Evolutionary conservation across 1,140 invertebrate species (phyloP).

Genomic region (Plutomurus gul): DNA sequence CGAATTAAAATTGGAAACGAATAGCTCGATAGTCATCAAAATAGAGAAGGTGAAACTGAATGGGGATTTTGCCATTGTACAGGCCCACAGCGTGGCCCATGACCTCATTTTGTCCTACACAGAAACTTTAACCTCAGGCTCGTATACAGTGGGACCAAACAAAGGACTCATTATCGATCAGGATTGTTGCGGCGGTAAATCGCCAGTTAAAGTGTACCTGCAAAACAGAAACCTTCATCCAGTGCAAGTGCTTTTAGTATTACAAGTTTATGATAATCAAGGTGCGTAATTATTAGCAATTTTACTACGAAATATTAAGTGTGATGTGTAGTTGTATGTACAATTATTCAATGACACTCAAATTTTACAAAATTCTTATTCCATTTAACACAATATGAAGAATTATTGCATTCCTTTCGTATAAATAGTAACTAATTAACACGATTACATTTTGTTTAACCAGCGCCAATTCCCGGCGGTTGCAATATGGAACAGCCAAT

Average conservation of each 20-base stretch:
- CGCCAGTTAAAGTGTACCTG: conserved; percentile 56
- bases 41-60: not conserved
- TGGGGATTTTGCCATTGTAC: conserved; percentile 66
- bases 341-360: no score
- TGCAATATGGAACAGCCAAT: conserved; percentile 73
- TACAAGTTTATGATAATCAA: conserved; percentile 62
- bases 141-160: conserved; percentile 64
- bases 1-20: not conserved
- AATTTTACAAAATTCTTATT: no score
- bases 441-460: not conserved
- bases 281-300: conserved; percentile 61
- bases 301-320: not conserved
- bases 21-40: not conserved
- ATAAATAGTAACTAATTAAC: not conserved
- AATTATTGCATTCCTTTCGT: not conserved
- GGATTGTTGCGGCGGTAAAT: conserved; percentile 34
- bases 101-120: conserved; percentile 67
- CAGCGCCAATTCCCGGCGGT: conserved; percentile 77
- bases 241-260: conserved; percentile 61
- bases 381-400: not conserved
- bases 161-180: conserved; percentile 64
- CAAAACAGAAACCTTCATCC: conserved; percentile 58
- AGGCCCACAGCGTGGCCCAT: conserved; percentile 67
- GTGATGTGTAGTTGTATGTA: no score
- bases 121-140: conserved; percentile 54